Percentiles rank a stretch among this genome's conserved stretches.
phyloP scores from a whole-genome alignment of 2,888 invertebrate genomes.

The Macrophya annulata region DNA sequence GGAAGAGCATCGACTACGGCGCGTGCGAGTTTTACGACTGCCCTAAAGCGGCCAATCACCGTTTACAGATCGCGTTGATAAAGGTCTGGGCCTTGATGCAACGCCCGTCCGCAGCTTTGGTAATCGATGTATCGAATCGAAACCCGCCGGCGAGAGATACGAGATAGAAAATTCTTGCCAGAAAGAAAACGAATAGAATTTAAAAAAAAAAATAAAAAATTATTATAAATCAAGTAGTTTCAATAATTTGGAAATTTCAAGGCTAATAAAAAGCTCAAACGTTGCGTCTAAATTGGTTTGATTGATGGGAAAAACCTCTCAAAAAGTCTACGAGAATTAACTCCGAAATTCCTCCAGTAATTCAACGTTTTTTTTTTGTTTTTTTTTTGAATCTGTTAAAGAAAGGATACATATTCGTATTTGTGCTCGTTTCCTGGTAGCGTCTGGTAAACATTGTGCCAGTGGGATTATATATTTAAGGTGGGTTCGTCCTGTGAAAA shows the following conservation, averaged over 20 bases:
- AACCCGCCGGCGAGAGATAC: conserved; percentile 17
- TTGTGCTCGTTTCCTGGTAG: conserved; percentile 1
- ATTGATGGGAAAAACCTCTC: not conserved
- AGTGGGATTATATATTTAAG: conserved; percentile 39
- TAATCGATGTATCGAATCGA: conserved; percentile 49
- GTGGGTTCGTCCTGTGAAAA: conserved; percentile 18
- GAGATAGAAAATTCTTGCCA: conserved; percentile 14
- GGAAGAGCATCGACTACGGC: conserved; percentile 52
- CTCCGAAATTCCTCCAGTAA: not conserved
- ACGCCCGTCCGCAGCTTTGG: conserved; percentile 30
- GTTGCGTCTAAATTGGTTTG: not conserved
- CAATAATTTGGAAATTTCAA: not conserved
- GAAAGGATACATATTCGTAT: not conserved
- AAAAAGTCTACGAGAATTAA: not conserved
- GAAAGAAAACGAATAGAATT: not conserved
- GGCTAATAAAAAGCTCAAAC: not conserved
- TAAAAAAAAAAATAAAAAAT: not conserved
- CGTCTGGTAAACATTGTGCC: conserved; percentile 25
- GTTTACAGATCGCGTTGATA: conserved; percentile 43
- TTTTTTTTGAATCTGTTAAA: conserved; percentile 14
- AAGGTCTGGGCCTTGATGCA: conserved; percentile 34
- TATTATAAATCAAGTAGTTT: not conserved
- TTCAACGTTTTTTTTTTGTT: not conserved
- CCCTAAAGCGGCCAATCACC: conserved; percentile 70
- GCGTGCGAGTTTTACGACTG: conserved; percentile 72